Base-by-base conservation (phyloP, 2,797 vertebrate genomes). In the Dendrocincla fuliginosa region DNA sequence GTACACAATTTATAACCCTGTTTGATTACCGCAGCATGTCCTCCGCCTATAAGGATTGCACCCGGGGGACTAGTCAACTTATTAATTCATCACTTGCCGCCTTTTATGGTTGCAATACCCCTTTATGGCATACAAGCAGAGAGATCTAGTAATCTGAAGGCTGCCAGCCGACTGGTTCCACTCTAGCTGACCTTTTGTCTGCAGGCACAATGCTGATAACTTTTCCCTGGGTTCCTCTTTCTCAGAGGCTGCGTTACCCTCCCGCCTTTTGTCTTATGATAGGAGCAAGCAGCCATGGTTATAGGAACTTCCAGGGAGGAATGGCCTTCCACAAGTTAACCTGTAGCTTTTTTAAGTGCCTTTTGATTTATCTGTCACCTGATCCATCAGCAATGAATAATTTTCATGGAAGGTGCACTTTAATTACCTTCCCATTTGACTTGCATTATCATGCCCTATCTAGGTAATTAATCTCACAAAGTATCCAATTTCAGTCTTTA, bases 321-420 rank as follows among this genome's bases (percentile, higher is more conserved):
- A 97, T 61, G 87, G 94, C 98, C 97, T 98, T 96, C 97, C 97
- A 97, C 98, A 98, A 98, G 97, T 99, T 99, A 99, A 99, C 99
- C 99, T 98, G 98, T 98, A 98, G 98, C 98, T 98, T 98, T 99
- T 98, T 88, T 23, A 98, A 98, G 98, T 98, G 98, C 97, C 98
- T 99, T 98, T 98, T 98, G 98, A 99, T 99, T 99, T 98, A 98
- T 99, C 99, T 98, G 99, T 99, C 99, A 99, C 98, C 98, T 98
- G 99, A 99, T 99, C 99, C 98, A 98, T 99, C 98, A 98, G 99
- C 99, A 99, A 99, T 99, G 99, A 99, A 99, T 99, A 99, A 99
- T 99, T 99, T 99, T 99, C 99, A 99, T 99, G 99, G 99, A 99
- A 99, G 99, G 98, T 99, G 99, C 99, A 99, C 99, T 99, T 99